phyloP scores from a whole-genome alignment of 2,797 vertebrate genomes.

The Mycteria americana region DNA sequence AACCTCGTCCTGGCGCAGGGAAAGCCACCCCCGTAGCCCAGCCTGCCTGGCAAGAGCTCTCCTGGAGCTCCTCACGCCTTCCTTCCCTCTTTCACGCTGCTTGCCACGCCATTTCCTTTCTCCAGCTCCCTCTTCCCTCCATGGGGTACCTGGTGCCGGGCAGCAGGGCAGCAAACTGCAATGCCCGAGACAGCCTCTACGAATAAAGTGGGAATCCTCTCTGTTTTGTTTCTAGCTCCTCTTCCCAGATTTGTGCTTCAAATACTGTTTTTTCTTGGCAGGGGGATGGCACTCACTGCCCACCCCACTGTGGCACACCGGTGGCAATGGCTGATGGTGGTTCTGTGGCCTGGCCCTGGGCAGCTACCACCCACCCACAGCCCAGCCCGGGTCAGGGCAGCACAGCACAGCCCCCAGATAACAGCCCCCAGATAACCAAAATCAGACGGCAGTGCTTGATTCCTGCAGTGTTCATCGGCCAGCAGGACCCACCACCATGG shows the following conservation, averaged over 20 bases:
- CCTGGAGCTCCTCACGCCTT: neutral
- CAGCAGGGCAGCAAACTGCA: neutral
- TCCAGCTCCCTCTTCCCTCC: neutral
- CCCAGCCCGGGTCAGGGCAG: neutral
- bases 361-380: neutral
- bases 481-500: accelerated
- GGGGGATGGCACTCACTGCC: neutral
- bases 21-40: neutral
- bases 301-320: accelerated
- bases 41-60: neutral
- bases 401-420: neutral
- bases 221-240: neutral
- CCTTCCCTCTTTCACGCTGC: neutral
- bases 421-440: neutral
- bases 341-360: neutral
- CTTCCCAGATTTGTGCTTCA: neutral
- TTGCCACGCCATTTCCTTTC: neutral
- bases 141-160: neutral
- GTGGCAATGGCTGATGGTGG: neutral
- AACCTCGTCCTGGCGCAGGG: neutral
- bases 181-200: neutral
- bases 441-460: neutral
- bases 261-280: neutral
- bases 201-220: neutral
- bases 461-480: neutral